Evolutionary conservation across 2,888 invertebrate genomes (phyloP), one percentile per base, ranked within the genome.

Genomic region (Pyrocoelia pectoralis): DNA sequence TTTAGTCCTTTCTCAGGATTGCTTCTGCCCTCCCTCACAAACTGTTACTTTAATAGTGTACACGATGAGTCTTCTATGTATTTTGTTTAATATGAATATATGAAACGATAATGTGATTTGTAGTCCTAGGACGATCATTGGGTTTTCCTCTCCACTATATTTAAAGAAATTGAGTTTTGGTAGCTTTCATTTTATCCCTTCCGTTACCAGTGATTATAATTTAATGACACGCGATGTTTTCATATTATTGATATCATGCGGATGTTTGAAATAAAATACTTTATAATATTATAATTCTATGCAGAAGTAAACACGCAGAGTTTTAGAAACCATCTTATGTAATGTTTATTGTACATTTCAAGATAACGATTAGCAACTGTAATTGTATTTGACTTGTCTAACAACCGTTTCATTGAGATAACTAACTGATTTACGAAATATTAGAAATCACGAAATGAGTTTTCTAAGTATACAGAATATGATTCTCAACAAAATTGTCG

Each of bases 401-500:
- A n/a, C 8, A n/a, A 2, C n/a, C 33, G 6, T n/a, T n/a, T 33
- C 2, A 33, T 33, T 33, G 8, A 33, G n/a, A n/a, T 33, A 33
- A 33, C 10, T n/a, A 33, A 33, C 33, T 33, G 6, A 24, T 24
- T 24, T 4, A 33, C 33, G 33, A 6, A 33, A 33, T 33, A 33
- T 8, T n/a, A 33, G n/a, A 33, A n/a, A 33, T 33, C n/a, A n/a
- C 33, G 8, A n/a, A 33, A 33, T 33, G 9, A 33, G 33, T 33
- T 33, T n/a, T 33, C 3, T 33, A 33, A 3, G 33, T n/a, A 3
- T 33, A 13, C 8, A 15, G 41, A 43, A 15, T 9, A 43, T 43
- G 41, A 13, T 43, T 43, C 41, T 15, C 2, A 14, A 9, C 46
- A 56, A 48, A 48, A 49, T 56, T 10, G 46, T 56, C 56, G 28